Conservation (phyloP, 2,888 invertebrate species). For the Norana najaformis region DNA sequence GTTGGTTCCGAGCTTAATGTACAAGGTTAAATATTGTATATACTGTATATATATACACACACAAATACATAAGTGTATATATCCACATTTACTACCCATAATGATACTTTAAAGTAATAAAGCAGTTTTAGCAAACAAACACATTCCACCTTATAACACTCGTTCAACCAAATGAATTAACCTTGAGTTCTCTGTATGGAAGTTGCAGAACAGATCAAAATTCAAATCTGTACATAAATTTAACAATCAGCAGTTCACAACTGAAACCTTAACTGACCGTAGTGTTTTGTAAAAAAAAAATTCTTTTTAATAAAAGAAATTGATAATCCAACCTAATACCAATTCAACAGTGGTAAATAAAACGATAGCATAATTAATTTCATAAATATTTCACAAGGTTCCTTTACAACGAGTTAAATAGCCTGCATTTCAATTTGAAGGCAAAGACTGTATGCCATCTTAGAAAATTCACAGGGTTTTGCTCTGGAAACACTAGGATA, state of each 20-base stretch:
- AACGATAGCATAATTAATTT: not conserved
- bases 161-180: not conserved
- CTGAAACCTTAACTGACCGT: not conserved
- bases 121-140: not conserved
- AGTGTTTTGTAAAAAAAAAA: not conserved
- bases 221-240: not conserved
- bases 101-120: not conserved
- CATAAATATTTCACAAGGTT: not conserved
- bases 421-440: not conserved
- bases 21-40: constrained; percentile 3
- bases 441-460: not conserved
- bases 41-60: not conserved
- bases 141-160: too few species aligned
- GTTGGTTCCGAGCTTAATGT: not conserved
- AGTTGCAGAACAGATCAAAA: not conserved
- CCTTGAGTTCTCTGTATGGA: not conserved
- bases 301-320: not conserved
- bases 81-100: not conserved
- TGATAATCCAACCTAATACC: not conserved
- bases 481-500: not conserved
- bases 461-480: not conserved
- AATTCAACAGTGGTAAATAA: not conserved
- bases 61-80: not conserved
- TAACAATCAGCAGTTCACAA: not conserved
- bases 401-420: not conserved